Evolutionary conservation across 2,797 vertebrate species (phyloP), one percentile per base, ranked within the genome.

Genomic region (Oophaga sylvatica): DNA sequence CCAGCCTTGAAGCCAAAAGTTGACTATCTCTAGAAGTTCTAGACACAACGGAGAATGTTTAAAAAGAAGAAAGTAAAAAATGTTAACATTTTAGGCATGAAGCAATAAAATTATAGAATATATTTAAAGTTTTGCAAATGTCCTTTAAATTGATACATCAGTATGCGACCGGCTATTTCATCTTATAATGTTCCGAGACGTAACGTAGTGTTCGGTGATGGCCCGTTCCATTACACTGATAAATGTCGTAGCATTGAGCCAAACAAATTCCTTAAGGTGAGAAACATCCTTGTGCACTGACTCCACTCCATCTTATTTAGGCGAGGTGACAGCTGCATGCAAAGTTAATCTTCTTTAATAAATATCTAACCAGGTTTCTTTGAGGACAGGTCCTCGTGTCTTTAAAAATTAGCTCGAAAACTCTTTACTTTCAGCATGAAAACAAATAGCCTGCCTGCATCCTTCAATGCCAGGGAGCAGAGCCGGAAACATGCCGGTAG

Each of bases 301-400:
- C 59, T 76, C n/a, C 73, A 22, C 75, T 85, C 45, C 7, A 85
- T 85, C 83, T 85, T 85, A 65, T 76, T 78, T 85, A 85, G 73
- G 8, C 5, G n/a, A 65, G 35, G 3, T 29, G 71, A 65, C 73
- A 78, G 29, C 73, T 26, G 59, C 73, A 78, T 67, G 73, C 20
- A 65, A 77, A 77, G 35, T 67, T 85, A 77, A 78, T 85, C 83
- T 85, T 77, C 83, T 85, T 85, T 85, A 78, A 65, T 85, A 85
- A 85, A 85, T 85, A 77, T 77, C 77, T 65, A 53, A 77, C 31
- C 73, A 41, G 83, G 83, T 84, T 84, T 76, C 83, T 76, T 62
- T 62, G 35, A 63, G 83, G 83, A 84, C 57, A 76, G 35, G 22
- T 41, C 48, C n/a, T 48, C 15, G 35, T 48, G 41, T 41, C 57